phyloP scores from a whole-genome alignment of 2,888 invertebrate species.

The Euphydryas editha region DNA sequence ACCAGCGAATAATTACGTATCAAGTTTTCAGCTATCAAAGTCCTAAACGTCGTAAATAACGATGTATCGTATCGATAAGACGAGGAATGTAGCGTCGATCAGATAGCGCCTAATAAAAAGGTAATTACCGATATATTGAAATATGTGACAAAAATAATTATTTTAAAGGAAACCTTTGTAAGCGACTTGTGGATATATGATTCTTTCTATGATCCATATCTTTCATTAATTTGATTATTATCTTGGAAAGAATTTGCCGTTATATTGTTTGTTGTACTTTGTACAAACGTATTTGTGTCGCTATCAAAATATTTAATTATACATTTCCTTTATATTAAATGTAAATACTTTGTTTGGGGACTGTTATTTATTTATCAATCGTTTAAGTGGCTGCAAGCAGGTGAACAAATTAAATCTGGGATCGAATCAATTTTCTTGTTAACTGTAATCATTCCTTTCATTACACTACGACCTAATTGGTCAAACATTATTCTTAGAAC shows the following conservation, averaged over 20 bases:
- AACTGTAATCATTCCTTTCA: slow-evolving; percentile 43
- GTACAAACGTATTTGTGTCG: no score
- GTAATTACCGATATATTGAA: not conserved
- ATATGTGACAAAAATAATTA: not conserved
- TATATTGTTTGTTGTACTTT: no score
- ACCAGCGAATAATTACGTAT: not conserved
- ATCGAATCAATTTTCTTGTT: slow-evolving; percentile 41
- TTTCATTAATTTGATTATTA: no score
- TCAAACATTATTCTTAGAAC: slow-evolving; percentile 39
- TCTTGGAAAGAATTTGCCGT: no score
- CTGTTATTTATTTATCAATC: slow-evolving; percentile 12
- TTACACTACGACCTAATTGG: slow-evolving; percentile 44
- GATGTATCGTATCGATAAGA: not conserved
- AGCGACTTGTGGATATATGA: no score
- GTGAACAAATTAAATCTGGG: slow-evolving; percentile 22
- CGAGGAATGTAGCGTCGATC: slow-evolving; percentile 5
- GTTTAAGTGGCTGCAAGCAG: slow-evolving; percentile 6
- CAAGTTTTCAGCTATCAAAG: slow-evolving; percentile 2
- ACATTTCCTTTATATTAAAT: not conserved
- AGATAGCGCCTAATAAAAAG: slow-evolving; percentile 4
- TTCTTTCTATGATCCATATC: no score
- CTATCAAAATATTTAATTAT: not conserved
- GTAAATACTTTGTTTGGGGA: not conserved
- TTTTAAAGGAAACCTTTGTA: not conserved
- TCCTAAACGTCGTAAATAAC: not conserved